phyloP scores from a whole-genome alignment of 2,797 vertebrate genomes.

The Gallinago solitaria region DNA sequence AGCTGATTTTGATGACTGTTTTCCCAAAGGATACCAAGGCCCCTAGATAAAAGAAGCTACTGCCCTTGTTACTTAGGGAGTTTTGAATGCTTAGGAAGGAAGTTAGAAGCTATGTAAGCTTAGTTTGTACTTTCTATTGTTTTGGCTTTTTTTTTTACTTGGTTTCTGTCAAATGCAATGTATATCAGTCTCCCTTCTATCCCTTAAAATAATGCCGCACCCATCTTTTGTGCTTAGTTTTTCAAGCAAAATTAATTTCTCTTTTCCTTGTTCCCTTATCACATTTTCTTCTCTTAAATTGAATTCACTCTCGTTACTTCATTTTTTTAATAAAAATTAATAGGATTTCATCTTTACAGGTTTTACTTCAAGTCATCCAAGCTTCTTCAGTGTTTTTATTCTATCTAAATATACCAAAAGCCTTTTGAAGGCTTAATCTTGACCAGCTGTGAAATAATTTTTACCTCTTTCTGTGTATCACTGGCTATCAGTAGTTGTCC shows the following conservation, averaged over 20 bases:
- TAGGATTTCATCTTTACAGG: not conserved
- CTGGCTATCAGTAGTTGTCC: not conserved
- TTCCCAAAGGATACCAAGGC: not conserved
- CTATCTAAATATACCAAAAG: not conserved
- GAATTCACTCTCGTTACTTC: fast-evolving
- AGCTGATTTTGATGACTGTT: not conserved
- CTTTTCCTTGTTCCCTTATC: not conserved
- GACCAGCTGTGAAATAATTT: not conserved
- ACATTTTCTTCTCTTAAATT: not conserved
- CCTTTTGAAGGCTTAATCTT: not conserved
- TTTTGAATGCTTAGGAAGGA: not conserved
- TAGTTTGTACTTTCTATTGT: not conserved
- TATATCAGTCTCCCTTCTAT: fast-evolving
- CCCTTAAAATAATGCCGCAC: fast-evolving
- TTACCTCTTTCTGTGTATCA: not conserved
- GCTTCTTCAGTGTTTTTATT: not conserved
- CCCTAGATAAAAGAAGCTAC: not conserved
- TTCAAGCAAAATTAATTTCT: not conserved
- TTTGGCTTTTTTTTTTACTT: not conserved
- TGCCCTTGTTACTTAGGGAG: not conserved
- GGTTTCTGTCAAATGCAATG: fast-evolving
- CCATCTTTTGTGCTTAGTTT: not conserved
- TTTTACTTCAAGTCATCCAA: not conserved
- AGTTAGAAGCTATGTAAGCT: not conserved
- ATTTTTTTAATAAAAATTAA: not conserved